These are phyloP conservation scores for Augochlorella aurata DNA, from an alignment of 2,888 invertebrate genomes.

Conservation along the genomic window DNA sequence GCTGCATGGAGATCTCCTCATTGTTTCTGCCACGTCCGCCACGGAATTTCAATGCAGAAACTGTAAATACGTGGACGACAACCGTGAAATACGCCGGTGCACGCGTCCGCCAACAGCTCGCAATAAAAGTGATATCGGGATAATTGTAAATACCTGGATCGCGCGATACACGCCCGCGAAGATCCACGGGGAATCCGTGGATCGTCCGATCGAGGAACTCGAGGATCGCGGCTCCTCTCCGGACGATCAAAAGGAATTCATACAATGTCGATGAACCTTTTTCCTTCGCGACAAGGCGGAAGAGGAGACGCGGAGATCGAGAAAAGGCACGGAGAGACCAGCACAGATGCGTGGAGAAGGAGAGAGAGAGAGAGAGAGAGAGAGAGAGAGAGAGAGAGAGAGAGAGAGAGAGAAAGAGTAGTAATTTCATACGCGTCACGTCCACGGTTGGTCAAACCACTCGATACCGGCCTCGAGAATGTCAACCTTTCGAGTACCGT, in stretches of 20 bases:
- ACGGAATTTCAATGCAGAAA: slow-evolving; percentile 26
- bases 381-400: slow-evolving; percentile 49
- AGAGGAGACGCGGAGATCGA: slow-evolving; percentile 30
- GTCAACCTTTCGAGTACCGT: slow-evolving; percentile 75
- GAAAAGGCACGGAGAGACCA: slow-evolving; percentile 36
- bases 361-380: slow-evolving; percentile 49
- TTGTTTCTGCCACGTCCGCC: slow-evolving; percentile 49
- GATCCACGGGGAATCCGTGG: not conserved
- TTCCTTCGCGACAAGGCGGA: slow-evolving; percentile 40
- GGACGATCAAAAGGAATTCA: not conserved
- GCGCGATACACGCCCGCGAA: slow-evolving; percentile 1
- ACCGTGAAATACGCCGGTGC: not conserved
- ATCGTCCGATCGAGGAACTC: not conserved
- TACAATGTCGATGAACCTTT: slow-evolving; percentile 64
- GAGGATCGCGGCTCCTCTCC: not conserved
- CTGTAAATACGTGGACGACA: not conserved
- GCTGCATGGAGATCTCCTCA: slow-evolving; percentile 46
- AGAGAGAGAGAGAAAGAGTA: slow-evolving; percentile 57
- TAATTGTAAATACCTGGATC: not conserved
- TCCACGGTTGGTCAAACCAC: slow-evolving; percentile 69
- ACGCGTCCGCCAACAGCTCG: not conserved
- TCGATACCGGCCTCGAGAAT: slow-evolving; percentile 73
- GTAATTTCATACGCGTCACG: slow-evolving; percentile 71
- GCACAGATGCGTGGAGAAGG: slow-evolving; percentile 33
- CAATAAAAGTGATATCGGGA: slow-evolving; percentile 33